phyloP scores from a whole-genome alignment of 1,140 invertebrate genomes.

The Lasioglossum albipes region DNA sequence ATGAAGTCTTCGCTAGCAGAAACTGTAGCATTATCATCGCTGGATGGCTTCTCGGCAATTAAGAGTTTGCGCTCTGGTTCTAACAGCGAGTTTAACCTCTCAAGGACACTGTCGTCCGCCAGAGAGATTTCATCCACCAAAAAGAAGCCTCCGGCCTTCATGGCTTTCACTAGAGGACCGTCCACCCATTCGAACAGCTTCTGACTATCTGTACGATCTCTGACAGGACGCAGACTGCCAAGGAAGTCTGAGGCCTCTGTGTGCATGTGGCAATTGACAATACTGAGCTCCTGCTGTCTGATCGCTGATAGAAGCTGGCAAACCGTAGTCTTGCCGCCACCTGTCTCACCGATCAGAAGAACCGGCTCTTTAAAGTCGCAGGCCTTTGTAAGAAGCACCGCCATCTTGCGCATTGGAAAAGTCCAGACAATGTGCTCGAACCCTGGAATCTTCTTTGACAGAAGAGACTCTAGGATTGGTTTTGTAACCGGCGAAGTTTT shows the following conservation, averaged over 20 bases:
- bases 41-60: conserved; percentile 90
- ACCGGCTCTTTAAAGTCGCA: conserved; percentile 96
- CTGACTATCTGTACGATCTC: conserved; percentile 82
- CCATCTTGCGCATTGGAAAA: conserved; percentile 92
- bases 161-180: conserved; percentile 95
- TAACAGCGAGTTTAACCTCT: conserved; percentile 97
- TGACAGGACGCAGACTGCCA: conserved; percentile 94
- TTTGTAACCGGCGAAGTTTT: conserved; percentile 89
- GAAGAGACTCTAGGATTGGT: conserved; percentile 85
- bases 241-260: conserved; percentile 99
- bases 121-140: conserved; percentile 99
- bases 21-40: conserved; percentile 80
- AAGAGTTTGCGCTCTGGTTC: conserved; percentile 96
- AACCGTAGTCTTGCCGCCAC: conserved; percentile 98
- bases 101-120: conserved; percentile 98
- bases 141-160: conserved; percentile 93
- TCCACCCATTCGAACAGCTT: conserved; percentile 98
- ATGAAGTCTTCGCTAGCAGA: conserved; percentile 90
- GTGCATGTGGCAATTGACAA: conserved; percentile 99
- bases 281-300: conserved; percentile 84
- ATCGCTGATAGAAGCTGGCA: conserved; percentile 92
- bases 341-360: conserved; percentile 97
- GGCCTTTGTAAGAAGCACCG: conserved; percentile 94
- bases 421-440: conserved; percentile 97
- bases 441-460: conserved; percentile 79